Evolutionary conservation across 2,797 vertebrate species (phyloP).

Genomic region (Sebastes flavidus): DNA sequence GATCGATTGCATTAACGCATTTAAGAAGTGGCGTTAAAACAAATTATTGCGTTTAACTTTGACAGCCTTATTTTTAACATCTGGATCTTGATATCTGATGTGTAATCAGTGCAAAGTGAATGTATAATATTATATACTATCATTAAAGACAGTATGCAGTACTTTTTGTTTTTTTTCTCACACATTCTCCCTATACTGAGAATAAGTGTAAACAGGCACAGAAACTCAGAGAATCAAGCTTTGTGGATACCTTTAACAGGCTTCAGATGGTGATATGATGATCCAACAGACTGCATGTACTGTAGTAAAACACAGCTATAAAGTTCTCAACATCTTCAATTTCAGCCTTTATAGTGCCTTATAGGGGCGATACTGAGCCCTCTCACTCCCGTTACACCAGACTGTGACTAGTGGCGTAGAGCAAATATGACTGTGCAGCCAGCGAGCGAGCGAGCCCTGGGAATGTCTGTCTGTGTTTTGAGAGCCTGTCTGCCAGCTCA

Average conservation of each 20-base stretch:
- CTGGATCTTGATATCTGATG: neutral
- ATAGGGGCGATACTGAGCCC: neutral
- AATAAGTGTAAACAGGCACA: neutral
- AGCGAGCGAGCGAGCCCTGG: constrained; percentile 28
- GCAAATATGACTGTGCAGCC: constrained; percentile 30
- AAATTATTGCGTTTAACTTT: no score
- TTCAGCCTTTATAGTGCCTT: neutral
- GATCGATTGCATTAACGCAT: no score
- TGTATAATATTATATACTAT: neutral
- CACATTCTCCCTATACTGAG: neutral
- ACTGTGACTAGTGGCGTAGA: constrained; percentile 7
- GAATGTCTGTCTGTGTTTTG: constrained; percentile 69
- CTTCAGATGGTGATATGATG: neutral
- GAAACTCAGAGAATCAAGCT: neutral
- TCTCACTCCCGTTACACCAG: neutral
- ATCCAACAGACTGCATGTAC: neutral
- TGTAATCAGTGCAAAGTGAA: neutral
- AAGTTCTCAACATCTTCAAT: constrained; percentile 1
- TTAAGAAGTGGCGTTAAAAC: no score
- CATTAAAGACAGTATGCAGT: neutral
- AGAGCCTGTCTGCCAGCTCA: constrained; percentile 71
- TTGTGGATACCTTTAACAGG: neutral
- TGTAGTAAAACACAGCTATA: neutral
- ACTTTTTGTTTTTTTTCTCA: neutral
- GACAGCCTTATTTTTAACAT: neutral